Percentiles rank a stretch among this genome's conserved stretches.
These are phyloP conservation scores for Pollenia amentaria DNA, from an alignment of 2,888 invertebrate species.

Conservation along the genomic window DNA sequence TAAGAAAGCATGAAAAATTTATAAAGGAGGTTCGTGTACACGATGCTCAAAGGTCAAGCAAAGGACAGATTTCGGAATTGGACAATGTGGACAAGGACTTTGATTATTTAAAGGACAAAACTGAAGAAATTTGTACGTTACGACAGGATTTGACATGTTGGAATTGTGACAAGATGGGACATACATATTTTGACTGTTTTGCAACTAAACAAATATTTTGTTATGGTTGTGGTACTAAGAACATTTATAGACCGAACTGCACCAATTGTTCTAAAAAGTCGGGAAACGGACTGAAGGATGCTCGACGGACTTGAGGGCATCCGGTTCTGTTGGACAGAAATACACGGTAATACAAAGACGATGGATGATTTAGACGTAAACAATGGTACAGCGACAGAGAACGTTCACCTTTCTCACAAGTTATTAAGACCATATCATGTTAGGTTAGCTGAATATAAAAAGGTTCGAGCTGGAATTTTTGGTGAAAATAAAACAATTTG, in stretches of 20 bases:
- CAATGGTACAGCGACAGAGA: background rate
- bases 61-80: background rate
- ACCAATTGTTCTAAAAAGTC: background rate
- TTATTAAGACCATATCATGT: background rate
- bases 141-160: too few species aligned
- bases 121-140: background rate
- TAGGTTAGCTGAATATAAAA: background rate
- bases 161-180: too few species aligned
- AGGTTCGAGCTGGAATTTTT: conserved; percentile 12
- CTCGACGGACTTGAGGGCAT: conserved; percentile 1
- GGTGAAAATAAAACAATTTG: background rate
- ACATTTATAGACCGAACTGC: conserved; percentile 10
- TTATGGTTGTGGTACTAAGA: background rate
- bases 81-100: background rate
- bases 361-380: background rate
- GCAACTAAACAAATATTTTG: background rate
- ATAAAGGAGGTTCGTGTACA: background rate
- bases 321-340: background rate
- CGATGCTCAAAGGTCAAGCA: background rate
- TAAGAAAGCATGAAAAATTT: background rate
- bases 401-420: too few species aligned
- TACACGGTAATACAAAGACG: background rate
- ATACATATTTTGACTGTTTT: background rate
- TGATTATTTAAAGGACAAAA: background rate
- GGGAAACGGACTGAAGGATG: conserved; percentile 17